phyloP scores from a whole-genome alignment of 1,140 invertebrate genomes.

The Bradysia coprophila region DNA sequence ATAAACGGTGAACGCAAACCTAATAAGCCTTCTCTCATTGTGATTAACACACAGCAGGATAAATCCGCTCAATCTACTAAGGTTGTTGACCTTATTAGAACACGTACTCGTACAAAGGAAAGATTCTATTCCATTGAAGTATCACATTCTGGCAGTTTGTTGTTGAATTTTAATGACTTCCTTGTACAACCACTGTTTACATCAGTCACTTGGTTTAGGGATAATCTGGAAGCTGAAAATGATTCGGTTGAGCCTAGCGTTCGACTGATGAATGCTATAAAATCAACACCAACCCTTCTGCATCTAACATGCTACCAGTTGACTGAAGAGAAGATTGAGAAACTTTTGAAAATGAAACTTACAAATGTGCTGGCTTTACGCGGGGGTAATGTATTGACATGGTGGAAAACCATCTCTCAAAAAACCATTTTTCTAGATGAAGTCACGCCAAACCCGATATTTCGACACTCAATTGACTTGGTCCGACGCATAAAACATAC shows the following conservation, averaged over 20 bases:
- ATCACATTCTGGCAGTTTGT: neutral
- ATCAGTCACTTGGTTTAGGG: slow-evolving; percentile 3
- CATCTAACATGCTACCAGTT: slow-evolving; percentile 4
- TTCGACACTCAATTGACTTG: slow-evolving; percentile 5
- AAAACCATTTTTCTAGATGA: slow-evolving; percentile 1
- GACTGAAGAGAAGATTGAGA: slow-evolving; percentile 8
- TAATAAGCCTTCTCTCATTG: too few species aligned
- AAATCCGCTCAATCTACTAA: too few species aligned
- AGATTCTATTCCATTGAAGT: slow-evolving; percentile 3
- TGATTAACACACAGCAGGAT: too few species aligned
- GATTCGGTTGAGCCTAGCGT: neutral
- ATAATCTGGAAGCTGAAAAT: neutral
- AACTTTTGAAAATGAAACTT: slow-evolving; percentile 8
- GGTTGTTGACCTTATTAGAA: slow-evolving; percentile 3
- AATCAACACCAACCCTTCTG: slow-evolving; percentile 1
- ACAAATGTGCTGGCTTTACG: slow-evolving; percentile 14
- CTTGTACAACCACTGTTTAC: slow-evolving; percentile 2
- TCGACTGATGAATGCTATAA: slow-evolving; percentile 1
- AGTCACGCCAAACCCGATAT: neutral
- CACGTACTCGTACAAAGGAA: neutral
- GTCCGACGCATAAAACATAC: slow-evolving; percentile 5
- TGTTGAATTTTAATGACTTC: neutral
- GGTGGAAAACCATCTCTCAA: neutral
- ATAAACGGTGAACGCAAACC: too few species aligned
- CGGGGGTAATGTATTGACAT: slow-evolving; percentile 11